phyloP scores from a whole-genome alignment of 2,888 invertebrate genomes.

The Parelbella ahira region DNA sequence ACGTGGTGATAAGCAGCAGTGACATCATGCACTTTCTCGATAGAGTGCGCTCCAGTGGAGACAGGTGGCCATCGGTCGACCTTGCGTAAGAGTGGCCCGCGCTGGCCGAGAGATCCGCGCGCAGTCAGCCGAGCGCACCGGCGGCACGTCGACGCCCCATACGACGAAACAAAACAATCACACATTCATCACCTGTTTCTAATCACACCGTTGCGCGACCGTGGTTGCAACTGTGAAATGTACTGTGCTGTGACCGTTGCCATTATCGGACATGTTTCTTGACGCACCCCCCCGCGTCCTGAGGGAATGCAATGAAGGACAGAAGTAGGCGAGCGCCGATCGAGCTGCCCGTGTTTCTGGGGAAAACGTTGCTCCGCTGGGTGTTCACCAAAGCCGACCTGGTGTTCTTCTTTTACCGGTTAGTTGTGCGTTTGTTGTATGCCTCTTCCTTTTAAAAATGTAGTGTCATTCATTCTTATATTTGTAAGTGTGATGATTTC shows the following conservation, averaged over 20 bases:
- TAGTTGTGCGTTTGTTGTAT: too few relatives aligned
- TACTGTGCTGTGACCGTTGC: slow-evolving; percentile 29
- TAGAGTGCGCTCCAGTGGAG: slow-evolving; percentile 41
- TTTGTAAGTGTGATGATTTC: too few relatives aligned
- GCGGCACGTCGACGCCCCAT: slow-evolving; percentile 33
- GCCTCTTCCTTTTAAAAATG: too few relatives aligned
- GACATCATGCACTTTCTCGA: slow-evolving; percentile 57
- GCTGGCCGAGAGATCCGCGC: slow-evolving; percentile 84
- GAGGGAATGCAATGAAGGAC: slow-evolving; percentile 66
- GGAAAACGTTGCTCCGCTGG: slow-evolving; percentile 82
- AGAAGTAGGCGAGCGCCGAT: slow-evolving; percentile 45
- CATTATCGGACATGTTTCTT: slow-evolving; percentile 28
- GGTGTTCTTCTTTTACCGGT: slow-evolving; percentile 82
- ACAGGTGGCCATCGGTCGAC: slow-evolving; percentile 43
- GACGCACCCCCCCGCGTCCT: slow-evolving; percentile 29
- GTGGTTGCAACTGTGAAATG: too few relatives aligned
- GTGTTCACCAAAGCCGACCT: slow-evolving; percentile 82
- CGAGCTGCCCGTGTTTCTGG: slow-evolving; percentile 68
- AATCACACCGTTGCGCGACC: too few relatives aligned
- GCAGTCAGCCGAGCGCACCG: slow-evolving; percentile 36
- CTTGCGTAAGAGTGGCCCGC: slow-evolving; percentile 76
- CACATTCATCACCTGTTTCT: too few relatives aligned
- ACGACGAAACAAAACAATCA: slow-evolving; percentile 1
- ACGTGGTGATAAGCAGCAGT: slow-evolving; percentile 37
- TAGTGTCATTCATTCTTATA: too few relatives aligned